Base-by-base conservation (phyloP, 1,140 invertebrate genomes). In the Trachymyrmex cornetzi region DNA sequence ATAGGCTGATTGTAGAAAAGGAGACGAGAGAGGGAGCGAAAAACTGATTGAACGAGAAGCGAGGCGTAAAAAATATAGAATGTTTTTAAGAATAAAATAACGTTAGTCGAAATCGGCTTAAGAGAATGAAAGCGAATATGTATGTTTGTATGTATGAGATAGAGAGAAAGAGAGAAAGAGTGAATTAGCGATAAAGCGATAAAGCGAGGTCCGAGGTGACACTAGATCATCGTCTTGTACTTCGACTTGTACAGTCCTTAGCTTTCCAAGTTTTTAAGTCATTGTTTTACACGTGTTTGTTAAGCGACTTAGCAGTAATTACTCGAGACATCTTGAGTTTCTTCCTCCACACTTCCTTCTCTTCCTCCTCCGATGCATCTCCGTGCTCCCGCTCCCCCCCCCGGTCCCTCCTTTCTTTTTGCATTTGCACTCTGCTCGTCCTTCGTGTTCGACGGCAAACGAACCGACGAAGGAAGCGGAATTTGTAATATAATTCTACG, bases 181-280 rank as follows among this genome's bases (percentile, higher is more conserved):
- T 27, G 55, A 77, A 61, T 59, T 85, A 87, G 24, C 59, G 67
- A 85, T 80, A 87, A 86, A 85, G 57, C 59, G 67, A 85, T 80
- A 87, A 86, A 85, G 50, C 30, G 79, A 84, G 86, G 90, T 71
- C 53, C 53, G 80, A 86, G 86, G 89, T 90, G 89, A 92, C 61
- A 92, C 50, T 80, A 91, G 92, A 91, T 93, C 91, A 91, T 92
- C 91, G 91, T 75, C 79, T 81, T 81, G 79, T 93, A 93, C 91
- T 93, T 93, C 92, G 92, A 93, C 92, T 94, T 94, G 93, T 94
- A 94, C 93, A 94, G 93, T 94, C 92, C 90, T 92, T 94, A 93
- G 92, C 50, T 93, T 94, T 91, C 86, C 91, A 93, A 93, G 92
- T 92, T 93, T 91, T 94, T 93, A 94, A 93, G 93, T 94, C 93